Percentiles rank a stretch among this genome's conserved stretches.
Evolutionary conservation across 2,888 invertebrate species (phyloP).

Genomic region (Perizoma affinitatum): DNA sequence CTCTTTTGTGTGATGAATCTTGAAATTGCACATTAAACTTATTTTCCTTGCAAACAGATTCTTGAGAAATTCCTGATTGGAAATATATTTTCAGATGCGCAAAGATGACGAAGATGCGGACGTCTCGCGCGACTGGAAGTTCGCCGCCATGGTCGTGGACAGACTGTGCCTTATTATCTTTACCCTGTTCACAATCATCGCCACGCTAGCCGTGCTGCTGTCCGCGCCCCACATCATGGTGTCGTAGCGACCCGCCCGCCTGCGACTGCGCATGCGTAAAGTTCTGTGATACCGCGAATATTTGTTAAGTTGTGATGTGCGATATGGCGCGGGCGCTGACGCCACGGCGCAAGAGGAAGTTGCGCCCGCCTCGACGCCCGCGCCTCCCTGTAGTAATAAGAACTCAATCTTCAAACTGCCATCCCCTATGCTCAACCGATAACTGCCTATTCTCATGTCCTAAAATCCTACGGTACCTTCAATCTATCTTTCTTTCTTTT

Average conservation of each 20-base stretch:
- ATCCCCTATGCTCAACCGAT: constrained; percentile 70
- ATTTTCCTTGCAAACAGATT: neutral
- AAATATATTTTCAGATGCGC: constrained; percentile 88
- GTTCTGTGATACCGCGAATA: constrained; percentile 89
- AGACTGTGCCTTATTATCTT: constrained; percentile 99
- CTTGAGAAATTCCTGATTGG: constrained; percentile 1
- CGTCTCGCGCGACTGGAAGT: constrained; percentile 99
- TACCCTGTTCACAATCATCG: constrained; percentile 98
- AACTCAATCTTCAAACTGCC: constrained; percentile 71
- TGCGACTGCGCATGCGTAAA: constrained; percentile 80
- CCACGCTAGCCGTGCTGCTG: constrained; percentile 98
- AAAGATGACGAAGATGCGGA: constrained; percentile 97
- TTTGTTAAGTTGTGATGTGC: constrained; percentile 87
- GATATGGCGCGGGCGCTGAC: constrained; percentile 74
- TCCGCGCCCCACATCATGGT: constrained; percentile 98
- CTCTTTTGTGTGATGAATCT: too few relatives aligned
- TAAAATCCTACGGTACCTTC: constrained; percentile 56
- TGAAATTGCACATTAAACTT: too few relatives aligned
- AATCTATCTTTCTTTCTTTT: constrained; percentile 59
- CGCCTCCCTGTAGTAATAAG: constrained; percentile 79
- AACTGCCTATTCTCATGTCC: constrained; percentile 71
- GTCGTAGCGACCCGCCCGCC: constrained; percentile 88
- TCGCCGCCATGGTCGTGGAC: constrained; percentile 99
- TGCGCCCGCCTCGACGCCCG: constrained; percentile 76
- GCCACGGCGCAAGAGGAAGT: constrained; percentile 68